phyloP scores from a whole-genome alignment of 2,888 invertebrate species.

The Selenia dentaria region DNA sequence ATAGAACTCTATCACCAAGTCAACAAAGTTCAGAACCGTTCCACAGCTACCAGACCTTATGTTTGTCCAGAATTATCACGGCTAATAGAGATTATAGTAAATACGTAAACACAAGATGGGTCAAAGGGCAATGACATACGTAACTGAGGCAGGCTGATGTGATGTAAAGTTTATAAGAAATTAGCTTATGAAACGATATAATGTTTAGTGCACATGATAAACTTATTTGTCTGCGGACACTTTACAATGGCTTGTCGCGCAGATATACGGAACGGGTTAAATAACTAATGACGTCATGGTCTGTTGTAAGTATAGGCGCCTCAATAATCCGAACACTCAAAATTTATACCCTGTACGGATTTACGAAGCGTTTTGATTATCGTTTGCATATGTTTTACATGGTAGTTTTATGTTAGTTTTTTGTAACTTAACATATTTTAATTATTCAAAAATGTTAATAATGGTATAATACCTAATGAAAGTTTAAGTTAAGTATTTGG shows the following conservation, averaged over 20 bases:
- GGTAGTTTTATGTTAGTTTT: too few species aligned
- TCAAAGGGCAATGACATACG: constrained; percentile 56
- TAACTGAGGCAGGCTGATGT: constrained; percentile 38
- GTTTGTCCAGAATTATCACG: constrained; percentile 54
- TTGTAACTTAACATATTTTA: too few species aligned
- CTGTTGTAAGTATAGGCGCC: too few species aligned
- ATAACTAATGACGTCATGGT: too few species aligned
- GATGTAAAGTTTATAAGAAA: constrained; percentile 40
- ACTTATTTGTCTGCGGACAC: neutral
- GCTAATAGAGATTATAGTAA: constrained; percentile 41
- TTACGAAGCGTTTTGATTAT: too few species aligned
- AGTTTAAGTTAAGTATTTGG: too few species aligned
- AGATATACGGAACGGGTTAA: too few species aligned
- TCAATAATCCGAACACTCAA: too few species aligned
- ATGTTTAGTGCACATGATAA: neutral
- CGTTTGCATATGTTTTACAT: too few species aligned
- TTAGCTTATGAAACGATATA: constrained; percentile 17
- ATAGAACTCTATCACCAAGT: constrained; percentile 33
- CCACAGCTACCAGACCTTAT: constrained; percentile 42
- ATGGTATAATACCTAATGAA: too few species aligned
- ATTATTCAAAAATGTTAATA: too few species aligned
- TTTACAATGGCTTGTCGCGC: neutral
- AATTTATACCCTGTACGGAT: too few species aligned
- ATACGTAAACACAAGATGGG: constrained; percentile 51
- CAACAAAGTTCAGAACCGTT: constrained; percentile 34